Percentiles rank a stretch among this genome's conserved stretches.
Evolutionary conservation across 2,888 invertebrate species (phyloP).

Genomic region (Gasteruption jaculator): DNA sequence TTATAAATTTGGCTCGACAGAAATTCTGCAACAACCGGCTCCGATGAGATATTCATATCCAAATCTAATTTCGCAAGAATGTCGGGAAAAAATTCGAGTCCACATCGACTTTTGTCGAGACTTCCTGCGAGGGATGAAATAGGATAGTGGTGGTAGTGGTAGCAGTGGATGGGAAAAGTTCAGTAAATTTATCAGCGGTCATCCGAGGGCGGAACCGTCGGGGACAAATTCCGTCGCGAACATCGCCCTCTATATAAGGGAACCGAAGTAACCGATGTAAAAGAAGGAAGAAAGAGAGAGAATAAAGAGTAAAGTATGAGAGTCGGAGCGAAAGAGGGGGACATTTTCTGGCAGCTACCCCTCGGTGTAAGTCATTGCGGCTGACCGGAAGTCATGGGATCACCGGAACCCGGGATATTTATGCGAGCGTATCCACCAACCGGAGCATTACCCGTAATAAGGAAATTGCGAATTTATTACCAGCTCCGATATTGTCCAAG

Average conservation of each 20-base stretch:
- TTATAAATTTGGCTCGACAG: no score
- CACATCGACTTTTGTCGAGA: no score
- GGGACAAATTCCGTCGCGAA: conserved; percentile 50
- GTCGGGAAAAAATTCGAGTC: no score
- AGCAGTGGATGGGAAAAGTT: conserved; percentile 31
- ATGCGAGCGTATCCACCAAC: conserved; percentile 47
- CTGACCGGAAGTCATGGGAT: conserved; percentile 52
- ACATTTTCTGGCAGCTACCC: conserved; percentile 25
- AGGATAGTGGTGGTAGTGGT: no score
- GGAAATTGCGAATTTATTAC: conserved; percentile 53
- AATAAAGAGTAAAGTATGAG: neutral
- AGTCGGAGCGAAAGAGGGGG: conserved; percentile 5
- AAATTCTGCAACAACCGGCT: no score
- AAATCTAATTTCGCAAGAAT: no score
- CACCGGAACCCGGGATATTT: conserved; percentile 52
- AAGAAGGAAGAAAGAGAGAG: conserved; percentile 21
- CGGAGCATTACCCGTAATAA: conserved; percentile 53
- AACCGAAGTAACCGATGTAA: no score
- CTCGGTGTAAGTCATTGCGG: conserved; percentile 50
- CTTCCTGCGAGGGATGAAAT: no score
- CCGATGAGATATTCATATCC: no score
- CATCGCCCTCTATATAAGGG: conserved; percentile 35
- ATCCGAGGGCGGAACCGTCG: conserved; percentile 46
- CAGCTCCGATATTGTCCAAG: conserved; percentile 43
- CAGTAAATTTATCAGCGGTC: conserved; percentile 51